These are phyloP conservation scores for Beaufortia kweichowensis DNA, from an alignment of 2,113 vertebrate species.

Conservation along the genomic window DNA sequence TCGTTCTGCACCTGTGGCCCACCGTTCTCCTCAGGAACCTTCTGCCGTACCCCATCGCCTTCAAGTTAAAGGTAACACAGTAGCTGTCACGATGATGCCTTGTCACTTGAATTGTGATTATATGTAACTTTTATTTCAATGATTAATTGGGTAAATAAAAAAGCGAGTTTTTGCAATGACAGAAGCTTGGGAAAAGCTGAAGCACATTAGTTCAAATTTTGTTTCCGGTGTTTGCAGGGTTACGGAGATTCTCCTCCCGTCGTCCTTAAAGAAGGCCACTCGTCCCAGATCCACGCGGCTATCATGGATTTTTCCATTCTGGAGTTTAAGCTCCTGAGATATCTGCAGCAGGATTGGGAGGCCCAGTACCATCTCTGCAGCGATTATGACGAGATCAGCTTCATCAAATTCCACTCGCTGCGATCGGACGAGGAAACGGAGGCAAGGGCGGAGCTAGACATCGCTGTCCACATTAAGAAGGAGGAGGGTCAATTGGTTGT, in stretches of 20 bases:
- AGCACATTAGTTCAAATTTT: too few relatives aligned
- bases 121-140: too few relatives aligned
- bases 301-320: constrained; percentile 83
- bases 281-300: constrained; percentile 87
- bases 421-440: constrained; percentile 71
- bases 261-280: constrained; percentile 81
- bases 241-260: constrained; percentile 61
- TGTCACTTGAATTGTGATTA: too few relatives aligned
- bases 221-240: constrained; percentile 67
- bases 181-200: neutral
- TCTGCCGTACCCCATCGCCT: constrained; percentile 89
- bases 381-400: constrained; percentile 87
- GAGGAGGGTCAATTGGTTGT: constrained; percentile 82
- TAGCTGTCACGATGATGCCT: too few relatives aligned
- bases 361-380: constrained; percentile 79
- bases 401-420: constrained; percentile 83
- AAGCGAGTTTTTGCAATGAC: too few relatives aligned
- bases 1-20: constrained; percentile 92
- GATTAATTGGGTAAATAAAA: too few relatives aligned
- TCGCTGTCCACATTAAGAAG: constrained; percentile 87
- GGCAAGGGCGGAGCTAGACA: constrained; percentile 81
- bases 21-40: constrained; percentile 87
- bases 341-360: constrained; percentile 89
- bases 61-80: constrained; percentile 73
- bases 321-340: constrained; percentile 81